Conservation (phyloP, 2,113 vertebrate genomes). For the Scatophagus argus region DNA sequence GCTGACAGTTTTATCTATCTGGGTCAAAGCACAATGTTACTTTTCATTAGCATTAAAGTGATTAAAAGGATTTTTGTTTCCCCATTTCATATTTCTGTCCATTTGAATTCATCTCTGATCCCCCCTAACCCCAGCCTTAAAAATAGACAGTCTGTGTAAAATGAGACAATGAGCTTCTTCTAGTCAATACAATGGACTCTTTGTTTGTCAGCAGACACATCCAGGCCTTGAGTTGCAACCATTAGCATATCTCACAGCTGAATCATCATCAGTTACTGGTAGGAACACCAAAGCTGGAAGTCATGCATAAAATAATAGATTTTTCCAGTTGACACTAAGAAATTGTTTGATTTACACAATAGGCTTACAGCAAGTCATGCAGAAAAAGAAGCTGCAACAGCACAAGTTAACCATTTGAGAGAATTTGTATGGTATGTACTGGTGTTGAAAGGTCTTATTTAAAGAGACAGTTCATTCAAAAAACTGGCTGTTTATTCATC, state of each 20-base stretch:
- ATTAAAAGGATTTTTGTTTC: neutral
- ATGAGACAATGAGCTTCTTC: constrained; percentile 71
- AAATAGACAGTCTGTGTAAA: constrained; percentile 70
- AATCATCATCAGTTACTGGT: constrained; percentile 74
- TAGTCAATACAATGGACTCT: constrained; percentile 52
- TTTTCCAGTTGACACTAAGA: constrained; percentile 45
- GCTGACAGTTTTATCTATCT: constrained; percentile 44
- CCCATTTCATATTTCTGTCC: constrained; percentile 12
- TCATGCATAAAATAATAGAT: constrained; percentile 44
- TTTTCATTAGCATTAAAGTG: constrained; percentile 51
- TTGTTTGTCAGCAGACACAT: constrained; percentile 72
- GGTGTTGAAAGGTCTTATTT: neutral
- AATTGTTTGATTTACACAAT: constrained; percentile 57
- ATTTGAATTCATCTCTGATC: constrained; percentile 53
- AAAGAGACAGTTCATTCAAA: too few relatives aligned
- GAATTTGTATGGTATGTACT: neutral
- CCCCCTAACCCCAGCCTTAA: constrained; percentile 39
- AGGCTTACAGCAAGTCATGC: neutral
- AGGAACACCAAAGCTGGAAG: constrained; percentile 47
- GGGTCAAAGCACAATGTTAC: constrained; percentile 56
- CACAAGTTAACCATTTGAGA: neutral
- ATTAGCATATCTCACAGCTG: constrained; percentile 77
- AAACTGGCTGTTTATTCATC: too few relatives aligned
- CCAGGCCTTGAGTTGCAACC: constrained; percentile 59
- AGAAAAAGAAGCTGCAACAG: constrained; percentile 14